Evolutionary conservation across 2,797 vertebrate species (phyloP).

Genomic region (Sebastes itinus): DNA sequence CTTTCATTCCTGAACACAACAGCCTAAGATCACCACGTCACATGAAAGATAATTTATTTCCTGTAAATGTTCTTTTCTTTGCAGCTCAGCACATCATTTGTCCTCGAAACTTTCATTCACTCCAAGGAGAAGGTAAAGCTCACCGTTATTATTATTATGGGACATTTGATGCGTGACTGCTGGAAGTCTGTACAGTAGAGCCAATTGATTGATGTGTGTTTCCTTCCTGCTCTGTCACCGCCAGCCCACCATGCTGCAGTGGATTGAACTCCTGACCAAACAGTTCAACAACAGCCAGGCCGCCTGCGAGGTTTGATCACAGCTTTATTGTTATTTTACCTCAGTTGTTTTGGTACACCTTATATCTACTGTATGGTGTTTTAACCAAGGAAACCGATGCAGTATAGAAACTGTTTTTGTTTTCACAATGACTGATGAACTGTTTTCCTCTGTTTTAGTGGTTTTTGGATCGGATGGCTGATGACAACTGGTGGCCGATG

Average conservation of each 20-base stretch:
- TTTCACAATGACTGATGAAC: background rate
- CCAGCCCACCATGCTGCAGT: constrained; percentile 99
- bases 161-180: background rate
- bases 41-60: background rate
- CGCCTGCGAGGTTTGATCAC: constrained; percentile 90
- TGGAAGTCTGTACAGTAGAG: fast-evolving
- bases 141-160: fast-evolving
- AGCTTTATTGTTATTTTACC: fast-evolving
- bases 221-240: background rate
- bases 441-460: constrained; percentile 81
- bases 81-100: constrained; percentile 98
- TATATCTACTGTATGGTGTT: fast-evolving
- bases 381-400: background rate
- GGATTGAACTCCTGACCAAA: constrained; percentile 98
- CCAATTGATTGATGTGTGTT: background rate
- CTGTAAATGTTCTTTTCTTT: background rate
- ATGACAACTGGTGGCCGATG: constrained; percentile 99
- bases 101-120: constrained; percentile 98
- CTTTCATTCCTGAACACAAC: no score
- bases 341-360: background rate
- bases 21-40: no score
- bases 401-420: background rate
- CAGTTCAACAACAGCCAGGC: constrained; percentile 99
- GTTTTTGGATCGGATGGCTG: constrained; percentile 99
- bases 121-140: constrained; percentile 96